phyloP scores from a whole-genome alignment of 2,888 invertebrate species.

The Drosophila subsilvestris region DNA sequence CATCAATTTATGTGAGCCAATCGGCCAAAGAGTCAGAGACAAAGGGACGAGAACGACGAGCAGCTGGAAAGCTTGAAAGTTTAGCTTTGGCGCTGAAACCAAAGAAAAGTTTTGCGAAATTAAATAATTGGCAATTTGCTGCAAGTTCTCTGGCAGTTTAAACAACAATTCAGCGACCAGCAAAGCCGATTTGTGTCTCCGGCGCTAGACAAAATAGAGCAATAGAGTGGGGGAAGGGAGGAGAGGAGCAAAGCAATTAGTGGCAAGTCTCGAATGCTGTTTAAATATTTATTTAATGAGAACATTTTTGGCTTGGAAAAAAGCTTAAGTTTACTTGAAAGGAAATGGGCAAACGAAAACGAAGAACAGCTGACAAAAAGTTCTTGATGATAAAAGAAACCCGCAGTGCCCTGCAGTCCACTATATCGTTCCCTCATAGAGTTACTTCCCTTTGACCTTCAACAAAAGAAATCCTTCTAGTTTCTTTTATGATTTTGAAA shows the following conservation, averaged over 20 bases:
- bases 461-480: background rate
- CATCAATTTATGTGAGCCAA: slow-evolving; percentile 49
- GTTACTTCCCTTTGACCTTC: too few species aligned
- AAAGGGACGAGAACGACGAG: too few species aligned
- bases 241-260: slow-evolving; percentile 36
- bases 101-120: slow-evolving; percentile 42
- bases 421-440: too few species aligned
- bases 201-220: background rate
- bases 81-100: background rate
- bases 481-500: background rate
- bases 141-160: slow-evolving; percentile 50
- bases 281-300: slow-evolving; percentile 31
- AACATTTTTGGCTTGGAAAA: slow-evolving; percentile 14
- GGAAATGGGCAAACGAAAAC: background rate
- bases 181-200: slow-evolving; percentile 42
- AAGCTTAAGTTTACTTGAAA: slow-evolving; percentile 8
- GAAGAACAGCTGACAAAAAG: slow-evolving; percentile 2
- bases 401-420: too few species aligned
- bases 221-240: background rate
- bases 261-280: slow-evolving; percentile 22
- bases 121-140: slow-evolving; percentile 52
- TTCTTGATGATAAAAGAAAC: background rate
- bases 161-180: slow-evolving; percentile 44
- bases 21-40: slow-evolving; percentile 4
- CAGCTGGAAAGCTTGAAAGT: slow-evolving; percentile 14